Conservation (phyloP, 2,113 vertebrate genomes). For the Ornithorhynchus anatinus region DNA sequence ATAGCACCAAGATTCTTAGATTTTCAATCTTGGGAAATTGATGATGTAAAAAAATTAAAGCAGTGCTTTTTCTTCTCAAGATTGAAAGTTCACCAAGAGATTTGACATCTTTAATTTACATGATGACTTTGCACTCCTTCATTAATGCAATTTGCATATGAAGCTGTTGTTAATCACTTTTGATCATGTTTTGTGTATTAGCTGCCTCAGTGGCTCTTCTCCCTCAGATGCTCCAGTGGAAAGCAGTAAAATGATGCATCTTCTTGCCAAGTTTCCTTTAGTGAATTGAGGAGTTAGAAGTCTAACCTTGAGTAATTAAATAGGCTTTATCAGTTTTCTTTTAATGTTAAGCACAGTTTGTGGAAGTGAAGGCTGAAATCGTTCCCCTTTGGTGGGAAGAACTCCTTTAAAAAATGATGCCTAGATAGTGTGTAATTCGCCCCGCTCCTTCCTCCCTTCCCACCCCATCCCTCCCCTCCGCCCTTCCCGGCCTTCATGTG, state of each 20-base stretch:
- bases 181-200: slow-evolving; percentile 92
- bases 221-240: slow-evolving; percentile 82
- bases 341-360: slow-evolving; percentile 83
- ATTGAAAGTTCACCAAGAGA: slow-evolving; percentile 95
- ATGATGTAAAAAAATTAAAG: slow-evolving; percentile 94
- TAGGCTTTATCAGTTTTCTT: slow-evolving; percentile 85
- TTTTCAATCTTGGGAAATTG: slow-evolving; percentile 83
- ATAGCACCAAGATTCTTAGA: slow-evolving; percentile 85
- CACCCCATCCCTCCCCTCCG: not conserved
- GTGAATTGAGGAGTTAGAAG: slow-evolving; percentile 86
- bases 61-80: slow-evolving; percentile 87
- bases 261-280: slow-evolving; percentile 86
- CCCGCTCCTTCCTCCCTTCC: slow-evolving; percentile 9
- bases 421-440: not conserved
- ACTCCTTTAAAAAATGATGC: slow-evolving; percentile 69
- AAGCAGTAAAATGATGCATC: slow-evolving; percentile 83
- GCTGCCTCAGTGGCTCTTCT: slow-evolving; percentile 87
- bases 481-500: not conserved
- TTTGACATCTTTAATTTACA: slow-evolving; percentile 99
- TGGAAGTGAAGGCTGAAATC: slow-evolving; percentile 77
- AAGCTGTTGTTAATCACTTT: slow-evolving; percentile 93
- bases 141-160: slow-evolving; percentile 95
- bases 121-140: slow-evolving; percentile 97
- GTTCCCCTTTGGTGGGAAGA: slow-evolving; percentile 75
- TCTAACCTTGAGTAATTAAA: slow-evolving; percentile 87